These are phyloP conservation scores for Drosophila azteca DNA, from an alignment of 1,140 invertebrate genomes.

Conservation along the genomic window DNA sequence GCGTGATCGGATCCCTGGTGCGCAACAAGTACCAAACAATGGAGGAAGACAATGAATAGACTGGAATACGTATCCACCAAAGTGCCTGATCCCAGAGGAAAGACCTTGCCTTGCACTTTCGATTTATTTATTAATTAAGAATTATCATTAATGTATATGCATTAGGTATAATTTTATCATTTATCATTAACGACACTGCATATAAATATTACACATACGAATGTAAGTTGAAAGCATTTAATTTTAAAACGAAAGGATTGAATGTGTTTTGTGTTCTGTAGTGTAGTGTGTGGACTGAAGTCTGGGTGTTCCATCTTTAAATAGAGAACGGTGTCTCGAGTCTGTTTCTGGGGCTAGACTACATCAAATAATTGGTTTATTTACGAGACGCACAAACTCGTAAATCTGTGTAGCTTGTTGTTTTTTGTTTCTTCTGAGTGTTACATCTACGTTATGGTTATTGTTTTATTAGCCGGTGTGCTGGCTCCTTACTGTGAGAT, in stretches of 20 bases:
- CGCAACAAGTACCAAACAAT: constrained; percentile 61
- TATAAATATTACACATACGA: constrained; percentile 76
- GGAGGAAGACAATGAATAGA: constrained; percentile 48
- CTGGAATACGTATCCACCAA: not conserved
- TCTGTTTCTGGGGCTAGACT: constrained; percentile 53
- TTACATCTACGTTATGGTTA: constrained; percentile 50
- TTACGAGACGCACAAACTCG: constrained; percentile 12
- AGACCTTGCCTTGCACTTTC: constrained; percentile 25
- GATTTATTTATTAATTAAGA: constrained; percentile 65
- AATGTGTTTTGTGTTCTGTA: constrained; percentile 11
- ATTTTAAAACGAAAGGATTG: constrained; percentile 58
- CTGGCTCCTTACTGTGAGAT: constrained; percentile 69
- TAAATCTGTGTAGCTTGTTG: constrained; percentile 68
- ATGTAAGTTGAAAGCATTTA: constrained; percentile 69
- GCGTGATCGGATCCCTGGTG: constrained; percentile 58
- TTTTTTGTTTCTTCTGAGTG: constrained; percentile 68
- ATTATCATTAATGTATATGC: constrained; percentile 74
- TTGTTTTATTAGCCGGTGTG: constrained; percentile 48
- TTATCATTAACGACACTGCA: constrained; percentile 58
- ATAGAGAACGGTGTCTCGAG: constrained; percentile 25
- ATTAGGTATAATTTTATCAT: constrained; percentile 69
- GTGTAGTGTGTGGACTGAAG: not conserved
- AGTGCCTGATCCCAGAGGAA: constrained; percentile 4
- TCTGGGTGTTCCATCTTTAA: constrained; percentile 30
- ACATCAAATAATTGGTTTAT: constrained; percentile 37